These are phyloP conservation scores for Lasioglossum marginatum DNA, from an alignment of 2,888 invertebrate species.

Conservation along the genomic window DNA sequence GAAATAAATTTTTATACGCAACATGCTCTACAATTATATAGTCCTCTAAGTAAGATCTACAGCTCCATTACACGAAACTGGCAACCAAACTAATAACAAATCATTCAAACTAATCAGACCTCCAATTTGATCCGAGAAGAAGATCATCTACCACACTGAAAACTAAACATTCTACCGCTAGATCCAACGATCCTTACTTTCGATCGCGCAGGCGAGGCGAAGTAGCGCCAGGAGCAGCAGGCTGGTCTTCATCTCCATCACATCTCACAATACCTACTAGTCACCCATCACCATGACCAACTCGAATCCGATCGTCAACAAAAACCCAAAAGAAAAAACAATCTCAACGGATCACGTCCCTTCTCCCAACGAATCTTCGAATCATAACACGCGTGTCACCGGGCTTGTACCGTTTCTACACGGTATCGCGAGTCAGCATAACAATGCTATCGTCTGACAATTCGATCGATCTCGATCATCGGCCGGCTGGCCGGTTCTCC, in stretches of 20 bases:
- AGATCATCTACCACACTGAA: neutral
- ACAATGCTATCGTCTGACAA: neutral
- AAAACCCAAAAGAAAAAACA: neutral
- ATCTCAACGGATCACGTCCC: neutral
- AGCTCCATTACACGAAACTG: neutral
- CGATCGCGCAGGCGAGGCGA: slow-evolving; percentile 74
- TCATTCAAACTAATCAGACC: neutral
- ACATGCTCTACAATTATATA: neutral
- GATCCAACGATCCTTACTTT: slow-evolving; percentile 70
- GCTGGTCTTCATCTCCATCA: slow-evolving; percentile 77
- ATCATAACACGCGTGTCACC: slow-evolving; percentile 17
- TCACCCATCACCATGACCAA: slow-evolving; percentile 11
- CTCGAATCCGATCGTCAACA: neutral
- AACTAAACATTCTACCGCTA: neutral
- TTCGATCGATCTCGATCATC: slow-evolving; percentile 22
- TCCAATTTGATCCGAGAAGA: neutral
- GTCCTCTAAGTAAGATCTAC: neutral
- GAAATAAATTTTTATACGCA: neutral
- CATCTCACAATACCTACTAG: slow-evolving; percentile 69
- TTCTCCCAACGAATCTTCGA: slow-evolving; percentile 10
- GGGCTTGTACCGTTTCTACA: neutral
- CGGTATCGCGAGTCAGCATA: slow-evolving; percentile 18
- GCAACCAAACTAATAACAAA: neutral
- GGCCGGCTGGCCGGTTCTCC: slow-evolving; percentile 1
- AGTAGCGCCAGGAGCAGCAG: slow-evolving; percentile 76